A percentile compares a stretch with the other conserved stretches of the same genome.
phyloP scores from a whole-genome alignment of 2,113 vertebrate genomes.

The Macheiramphus alcinus region DNA sequence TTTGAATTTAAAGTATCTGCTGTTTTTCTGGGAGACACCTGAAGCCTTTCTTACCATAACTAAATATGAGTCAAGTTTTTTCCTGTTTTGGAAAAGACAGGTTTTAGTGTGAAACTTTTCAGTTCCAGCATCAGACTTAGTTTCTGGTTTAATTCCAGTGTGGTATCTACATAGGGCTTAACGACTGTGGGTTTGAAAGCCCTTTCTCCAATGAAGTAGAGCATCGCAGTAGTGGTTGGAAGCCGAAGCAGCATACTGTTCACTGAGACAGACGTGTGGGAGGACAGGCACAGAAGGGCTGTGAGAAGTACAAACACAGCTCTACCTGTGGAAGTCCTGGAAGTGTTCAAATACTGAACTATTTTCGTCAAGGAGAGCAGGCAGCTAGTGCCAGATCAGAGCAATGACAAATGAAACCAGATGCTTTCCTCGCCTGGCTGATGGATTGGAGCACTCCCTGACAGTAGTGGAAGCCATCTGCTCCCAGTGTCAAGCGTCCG shows the following conservation, averaged over 20 bases:
- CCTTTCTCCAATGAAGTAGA: background rate
- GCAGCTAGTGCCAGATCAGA: background rate
- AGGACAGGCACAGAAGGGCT: background rate
- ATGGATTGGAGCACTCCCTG: background rate
- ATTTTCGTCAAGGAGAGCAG: background rate
- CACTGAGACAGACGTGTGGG: rapidly evolving
- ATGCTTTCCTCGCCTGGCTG: background rate
- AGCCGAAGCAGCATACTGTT: background rate
- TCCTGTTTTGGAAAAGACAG: background rate
- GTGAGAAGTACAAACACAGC: background rate
- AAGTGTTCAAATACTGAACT: background rate
- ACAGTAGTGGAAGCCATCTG: background rate
- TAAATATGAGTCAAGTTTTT: background rate
- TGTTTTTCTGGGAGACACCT: background rate
- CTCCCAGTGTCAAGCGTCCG: background rate
- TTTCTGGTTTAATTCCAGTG: background rate
- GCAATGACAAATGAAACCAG: background rate
- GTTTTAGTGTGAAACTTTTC: background rate
- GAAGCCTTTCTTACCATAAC: background rate
- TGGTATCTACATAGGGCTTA: background rate
- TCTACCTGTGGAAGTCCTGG: background rate
- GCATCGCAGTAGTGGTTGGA: background rate
- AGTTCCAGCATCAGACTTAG: background rate
- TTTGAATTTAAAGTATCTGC: background rate
- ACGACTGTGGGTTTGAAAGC: background rate